Evolutionary conservation across 2,797 vertebrate genomes (phyloP).

Genomic region (Choloepus didactylus): DNA sequence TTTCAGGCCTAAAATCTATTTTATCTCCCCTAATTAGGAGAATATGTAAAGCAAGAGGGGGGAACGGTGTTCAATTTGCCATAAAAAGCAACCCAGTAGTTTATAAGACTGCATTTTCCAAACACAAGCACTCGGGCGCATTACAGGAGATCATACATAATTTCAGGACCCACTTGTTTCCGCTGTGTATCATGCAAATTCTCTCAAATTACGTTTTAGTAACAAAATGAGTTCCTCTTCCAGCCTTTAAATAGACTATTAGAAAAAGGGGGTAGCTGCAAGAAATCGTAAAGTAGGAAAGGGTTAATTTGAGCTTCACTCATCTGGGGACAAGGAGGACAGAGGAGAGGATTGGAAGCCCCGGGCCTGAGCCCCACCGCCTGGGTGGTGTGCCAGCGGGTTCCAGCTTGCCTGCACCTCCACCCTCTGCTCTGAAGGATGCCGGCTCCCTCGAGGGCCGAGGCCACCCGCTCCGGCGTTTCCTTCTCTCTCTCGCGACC

Average conservation of each 20-base stretch:
- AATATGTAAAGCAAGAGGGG: constrained; percentile 81
- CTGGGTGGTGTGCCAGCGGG: background rate
- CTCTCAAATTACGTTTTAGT: constrained; percentile 73
- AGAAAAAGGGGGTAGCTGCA: constrained; percentile 41
- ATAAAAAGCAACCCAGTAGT: constrained; percentile 76
- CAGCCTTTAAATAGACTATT: constrained; percentile 69
- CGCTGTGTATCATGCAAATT: constrained; percentile 74
- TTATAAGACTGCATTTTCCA: constrained; percentile 81
- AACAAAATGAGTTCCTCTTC: constrained; percentile 74
- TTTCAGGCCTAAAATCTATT: constrained; percentile 81
- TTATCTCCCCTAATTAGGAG: constrained; percentile 83
- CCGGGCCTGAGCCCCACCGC: rapidly evolving
- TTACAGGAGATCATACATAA: constrained; percentile 81
- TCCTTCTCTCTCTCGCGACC: background rate
- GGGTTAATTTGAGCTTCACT: background rate
- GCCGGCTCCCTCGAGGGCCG: no score
- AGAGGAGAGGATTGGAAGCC: background rate
- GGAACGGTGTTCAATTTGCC: constrained; percentile 80
- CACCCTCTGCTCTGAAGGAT: no score
- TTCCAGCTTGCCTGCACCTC: rapidly evolving
- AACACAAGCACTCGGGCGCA: constrained; percentile 73
- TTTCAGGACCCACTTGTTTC: constrained; percentile 74
- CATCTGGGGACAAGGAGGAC: background rate
- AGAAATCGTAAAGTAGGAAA: constrained; percentile 12
- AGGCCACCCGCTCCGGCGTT: no score